phyloP scores from a whole-genome alignment of 2,113 vertebrate genomes.

The Columbina picui region DNA sequence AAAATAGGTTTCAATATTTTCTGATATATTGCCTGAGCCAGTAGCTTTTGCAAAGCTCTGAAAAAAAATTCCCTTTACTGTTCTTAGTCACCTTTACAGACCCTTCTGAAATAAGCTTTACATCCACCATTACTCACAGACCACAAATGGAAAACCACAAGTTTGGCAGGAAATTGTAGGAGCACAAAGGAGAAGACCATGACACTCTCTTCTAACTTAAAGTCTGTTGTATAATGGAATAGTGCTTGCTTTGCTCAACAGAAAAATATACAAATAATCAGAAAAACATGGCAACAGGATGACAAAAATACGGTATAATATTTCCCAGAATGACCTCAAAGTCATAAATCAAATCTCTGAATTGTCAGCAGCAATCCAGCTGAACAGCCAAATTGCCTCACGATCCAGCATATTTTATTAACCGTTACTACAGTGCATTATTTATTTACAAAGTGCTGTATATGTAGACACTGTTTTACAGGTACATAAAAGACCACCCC shows the following conservation, averaged over 20 bases:
- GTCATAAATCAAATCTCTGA: conserved; percentile 24
- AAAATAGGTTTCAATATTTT: neutral
- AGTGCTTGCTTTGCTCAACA: conserved; percentile 2
- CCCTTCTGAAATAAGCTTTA: neutral
- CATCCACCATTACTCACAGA: neutral
- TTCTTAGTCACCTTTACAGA: conserved; percentile 3
- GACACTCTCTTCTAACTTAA: neutral
- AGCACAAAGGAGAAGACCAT: neutral
- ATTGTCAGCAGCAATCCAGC: conserved; percentile 20
- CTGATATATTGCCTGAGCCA: neutral
- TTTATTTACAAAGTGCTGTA: conserved; percentile 59
- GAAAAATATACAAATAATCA: conserved; percentile 35
- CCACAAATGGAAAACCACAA: conserved; percentile 22
- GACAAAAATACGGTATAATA: neutral
- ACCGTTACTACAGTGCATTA: conserved; percentile 23
- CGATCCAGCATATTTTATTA: conserved; percentile 40
- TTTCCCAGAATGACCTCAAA: conserved; percentile 51
- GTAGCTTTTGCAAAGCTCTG: neutral
- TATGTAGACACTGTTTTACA: conserved; percentile 45
- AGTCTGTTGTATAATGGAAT: neutral
- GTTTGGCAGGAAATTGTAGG: neutral
- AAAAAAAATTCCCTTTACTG: neutral
- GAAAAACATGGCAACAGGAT: conserved; percentile 39
- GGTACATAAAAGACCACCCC: conserved; percentile 51
- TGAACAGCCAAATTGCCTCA: conserved; percentile 1